Percentiles rank a stretch among this genome's conserved stretches.
phyloP scores from a whole-genome alignment of 1,140 invertebrate species.

The Drosophila mojavensis region DNA sequence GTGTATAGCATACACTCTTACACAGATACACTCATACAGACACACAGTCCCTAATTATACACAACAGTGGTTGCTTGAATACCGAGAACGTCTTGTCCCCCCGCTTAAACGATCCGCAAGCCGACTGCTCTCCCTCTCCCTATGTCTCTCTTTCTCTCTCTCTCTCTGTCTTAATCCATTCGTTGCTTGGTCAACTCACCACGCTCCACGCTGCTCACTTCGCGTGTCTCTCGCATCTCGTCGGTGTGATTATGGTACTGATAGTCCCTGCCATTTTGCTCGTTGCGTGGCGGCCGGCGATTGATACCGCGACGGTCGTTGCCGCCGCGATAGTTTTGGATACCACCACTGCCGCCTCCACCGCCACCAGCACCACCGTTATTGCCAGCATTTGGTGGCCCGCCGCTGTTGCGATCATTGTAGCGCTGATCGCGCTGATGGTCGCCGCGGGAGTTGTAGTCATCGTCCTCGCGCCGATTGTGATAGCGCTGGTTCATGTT shows the following conservation, averaged over 20 bases:
- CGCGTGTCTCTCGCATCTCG: conserved; percentile 75
- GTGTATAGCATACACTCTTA: not conserved
- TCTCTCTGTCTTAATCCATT: conserved; percentile 49
- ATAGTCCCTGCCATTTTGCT: conserved; percentile 75
- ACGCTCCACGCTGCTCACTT: conserved; percentile 82
- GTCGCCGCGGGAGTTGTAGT: conserved; percentile 81
- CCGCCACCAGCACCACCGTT: conserved; percentile 61
- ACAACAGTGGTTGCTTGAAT: conserved; percentile 2
- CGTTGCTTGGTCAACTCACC: conserved; percentile 65
- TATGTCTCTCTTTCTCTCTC: not conserved
- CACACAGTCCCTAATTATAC: not conserved
- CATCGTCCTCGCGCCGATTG: conserved; percentile 80
- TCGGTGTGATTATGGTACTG: conserved; percentile 81
- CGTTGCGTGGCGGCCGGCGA: conserved; percentile 70
- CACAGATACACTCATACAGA: not conserved
- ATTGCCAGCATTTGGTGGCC: conserved; percentile 40
- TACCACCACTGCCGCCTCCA: conserved; percentile 56
- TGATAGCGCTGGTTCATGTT: conserved; percentile 80
- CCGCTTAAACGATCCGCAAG: conserved; percentile 13
- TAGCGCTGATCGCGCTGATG: conserved; percentile 74
- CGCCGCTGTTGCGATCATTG: conserved; percentile 58
- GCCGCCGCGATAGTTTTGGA: conserved; percentile 70
- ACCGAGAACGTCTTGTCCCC: not conserved
- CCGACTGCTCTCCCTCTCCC: not conserved
- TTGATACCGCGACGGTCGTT: conserved; percentile 67